Evolutionary conservation across 2,797 vertebrate genomes (phyloP).

Genomic region (Melanotaenia nigrans): DNA sequence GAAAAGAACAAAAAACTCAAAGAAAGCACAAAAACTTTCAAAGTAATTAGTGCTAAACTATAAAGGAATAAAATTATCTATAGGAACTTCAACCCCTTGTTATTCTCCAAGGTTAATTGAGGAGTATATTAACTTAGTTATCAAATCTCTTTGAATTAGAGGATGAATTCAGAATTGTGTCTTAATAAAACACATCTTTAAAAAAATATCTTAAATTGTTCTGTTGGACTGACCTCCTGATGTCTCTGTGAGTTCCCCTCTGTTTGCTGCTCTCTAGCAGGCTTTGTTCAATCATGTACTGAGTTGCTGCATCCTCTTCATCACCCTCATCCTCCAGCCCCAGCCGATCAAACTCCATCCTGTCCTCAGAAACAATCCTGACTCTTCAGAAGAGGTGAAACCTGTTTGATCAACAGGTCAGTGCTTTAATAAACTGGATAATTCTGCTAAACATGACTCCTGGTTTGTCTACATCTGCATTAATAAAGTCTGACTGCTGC

Average conservation of each 20-base stretch:
- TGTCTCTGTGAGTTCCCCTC: slow-evolving; percentile 14
- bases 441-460: background rate
- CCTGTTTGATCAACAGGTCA: background rate
- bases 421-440: background rate
- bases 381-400: background rate
- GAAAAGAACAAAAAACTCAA: slow-evolving; percentile 4
- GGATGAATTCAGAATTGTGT: too few species aligned
- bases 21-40: background rate
- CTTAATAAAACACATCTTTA: too few species aligned
- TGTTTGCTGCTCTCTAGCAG: slow-evolving; percentile 79
- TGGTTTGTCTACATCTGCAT: too few species aligned
- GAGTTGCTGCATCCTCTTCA: slow-evolving; percentile 83
- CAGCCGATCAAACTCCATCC: slow-evolving; percentile 78
- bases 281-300: slow-evolving; percentile 90
- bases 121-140: too few species aligned
- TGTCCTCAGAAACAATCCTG: slow-evolving; percentile 3
- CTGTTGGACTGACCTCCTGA: slow-evolving; percentile 35
- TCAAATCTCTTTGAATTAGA: too few species aligned
- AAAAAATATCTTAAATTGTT: background rate
- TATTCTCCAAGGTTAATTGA: background rate
- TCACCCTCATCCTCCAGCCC: slow-evolving; percentile 73
- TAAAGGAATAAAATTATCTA: background rate
- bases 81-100: background rate
- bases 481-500: too few species aligned
- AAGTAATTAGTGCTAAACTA: background rate